These are phyloP conservation scores for Cyanoderma ruficeps DNA, from an alignment of 2,113 vertebrate genomes.

Conservation along the genomic window DNA sequence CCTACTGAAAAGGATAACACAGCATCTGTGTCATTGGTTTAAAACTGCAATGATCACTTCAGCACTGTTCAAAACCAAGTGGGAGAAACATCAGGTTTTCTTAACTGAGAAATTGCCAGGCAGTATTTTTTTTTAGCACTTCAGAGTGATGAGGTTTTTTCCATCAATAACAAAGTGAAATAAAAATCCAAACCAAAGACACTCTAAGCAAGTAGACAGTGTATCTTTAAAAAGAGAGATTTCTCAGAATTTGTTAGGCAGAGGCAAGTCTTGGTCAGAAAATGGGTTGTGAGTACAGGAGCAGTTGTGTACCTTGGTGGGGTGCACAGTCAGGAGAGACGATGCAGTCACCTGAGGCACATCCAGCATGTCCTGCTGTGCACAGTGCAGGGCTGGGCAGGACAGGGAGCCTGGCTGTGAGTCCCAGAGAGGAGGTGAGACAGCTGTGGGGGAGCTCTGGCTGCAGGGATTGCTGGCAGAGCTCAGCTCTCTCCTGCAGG, in stretches of 20 bases:
- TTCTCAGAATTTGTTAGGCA: not conserved
- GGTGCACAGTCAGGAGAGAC: not conserved
- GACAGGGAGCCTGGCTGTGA: not conserved
- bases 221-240: slow-evolving; percentile 42
- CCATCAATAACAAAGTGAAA: not conserved
- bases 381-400: not conserved
- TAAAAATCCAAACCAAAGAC: not conserved
- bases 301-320: not conserved
- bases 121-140: not conserved
- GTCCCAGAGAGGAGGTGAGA: not conserved
- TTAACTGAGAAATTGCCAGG: not conserved
- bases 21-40: not conserved
- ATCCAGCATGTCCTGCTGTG: not conserved
- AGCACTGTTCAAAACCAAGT: not conserved
- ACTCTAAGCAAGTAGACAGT: not conserved
- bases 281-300: not conserved
- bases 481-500: not conserved
- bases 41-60: not conserved
- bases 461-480: not conserved
- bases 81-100: slow-evolving; percentile 14
- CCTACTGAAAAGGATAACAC: not conserved
- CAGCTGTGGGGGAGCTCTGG: not conserved
- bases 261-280: not conserved
- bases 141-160: not conserved
- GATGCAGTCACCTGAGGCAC: rapidly evolving